phyloP scores from a whole-genome alignment of 1,140 invertebrate species.

The Drosophila prosaltans region DNA sequence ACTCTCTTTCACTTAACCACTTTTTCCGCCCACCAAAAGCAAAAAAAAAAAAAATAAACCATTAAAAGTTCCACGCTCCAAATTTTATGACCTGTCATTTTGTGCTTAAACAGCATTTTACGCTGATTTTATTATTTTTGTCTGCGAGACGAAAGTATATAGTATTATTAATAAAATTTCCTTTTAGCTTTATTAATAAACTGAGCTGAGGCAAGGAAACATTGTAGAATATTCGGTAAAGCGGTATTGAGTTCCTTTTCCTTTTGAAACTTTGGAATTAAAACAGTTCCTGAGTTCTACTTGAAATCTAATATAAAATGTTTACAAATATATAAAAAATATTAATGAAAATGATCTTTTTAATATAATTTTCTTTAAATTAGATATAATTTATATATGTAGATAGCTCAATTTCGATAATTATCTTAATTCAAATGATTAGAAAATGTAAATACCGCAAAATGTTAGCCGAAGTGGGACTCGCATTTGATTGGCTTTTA shows the following conservation, averaged over 20 bases:
- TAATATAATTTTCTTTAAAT: background rate
- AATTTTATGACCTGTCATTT: slow-evolving; percentile 57
- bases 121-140: slow-evolving; percentile 29
- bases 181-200: slow-evolving; percentile 43
- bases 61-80: slow-evolving; percentile 62
- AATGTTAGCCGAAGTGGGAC: background rate
- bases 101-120: slow-evolving; percentile 60
- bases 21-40: slow-evolving; percentile 6
- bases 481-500: background rate
- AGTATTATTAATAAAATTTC: background rate
- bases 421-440: background rate
- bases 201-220: background rate
- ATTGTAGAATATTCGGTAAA: too few species aligned
- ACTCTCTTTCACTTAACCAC: background rate
- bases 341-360: too few species aligned
- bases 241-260: too few species aligned
- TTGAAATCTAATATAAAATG: too few species aligned
- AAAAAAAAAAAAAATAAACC: slow-evolving; percentile 12
- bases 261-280: too few species aligned
- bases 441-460: background rate
- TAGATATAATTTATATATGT: background rate
- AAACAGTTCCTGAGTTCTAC: too few species aligned
- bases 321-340: too few species aligned
- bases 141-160: background rate
- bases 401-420: background rate